These are phyloP conservation scores for Erebia ligea DNA, from an alignment of 2,888 invertebrate species.

Conservation along the genomic window DNA sequence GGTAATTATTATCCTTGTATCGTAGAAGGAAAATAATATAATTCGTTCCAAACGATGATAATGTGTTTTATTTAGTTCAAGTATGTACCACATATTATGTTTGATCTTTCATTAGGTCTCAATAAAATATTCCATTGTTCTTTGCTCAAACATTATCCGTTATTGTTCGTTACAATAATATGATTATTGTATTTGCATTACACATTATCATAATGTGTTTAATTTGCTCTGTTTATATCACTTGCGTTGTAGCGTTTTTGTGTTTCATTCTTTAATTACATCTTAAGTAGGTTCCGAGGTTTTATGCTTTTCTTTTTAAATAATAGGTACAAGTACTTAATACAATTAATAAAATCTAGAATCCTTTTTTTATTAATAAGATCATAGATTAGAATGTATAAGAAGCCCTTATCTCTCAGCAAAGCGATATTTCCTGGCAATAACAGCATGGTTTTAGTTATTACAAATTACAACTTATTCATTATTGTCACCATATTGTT, in stretches of 20 bases:
- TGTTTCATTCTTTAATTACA: neutral
- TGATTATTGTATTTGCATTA: conserved; percentile 10
- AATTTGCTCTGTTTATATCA: conserved; percentile 5
- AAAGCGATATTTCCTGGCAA: too few relatives aligned
- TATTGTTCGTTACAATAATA: conserved; percentile 34
- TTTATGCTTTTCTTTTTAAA: too few relatives aligned
- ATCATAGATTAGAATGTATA: too few relatives aligned
- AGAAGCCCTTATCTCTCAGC: too few relatives aligned
- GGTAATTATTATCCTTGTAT: neutral
- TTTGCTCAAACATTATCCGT: conserved; percentile 43
- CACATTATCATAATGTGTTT: neutral
- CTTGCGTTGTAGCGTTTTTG: neutral
- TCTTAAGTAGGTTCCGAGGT: too few relatives aligned
- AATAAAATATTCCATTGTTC: conserved; percentile 49
- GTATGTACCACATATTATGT: conserved; percentile 25
- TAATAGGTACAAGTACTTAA: too few relatives aligned
- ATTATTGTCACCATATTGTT: too few relatives aligned
- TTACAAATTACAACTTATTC: too few relatives aligned
- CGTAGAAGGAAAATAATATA: neutral
- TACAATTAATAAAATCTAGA: too few relatives aligned
- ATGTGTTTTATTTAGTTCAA: neutral
- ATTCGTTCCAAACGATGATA: neutral
- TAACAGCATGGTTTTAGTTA: too few relatives aligned
- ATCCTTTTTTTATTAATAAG: too few relatives aligned
- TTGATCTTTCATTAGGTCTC: conserved; percentile 29